Evolutionary conservation across 2,797 vertebrate genomes (phyloP).

Genomic region (Vipera ursinii): DNA sequence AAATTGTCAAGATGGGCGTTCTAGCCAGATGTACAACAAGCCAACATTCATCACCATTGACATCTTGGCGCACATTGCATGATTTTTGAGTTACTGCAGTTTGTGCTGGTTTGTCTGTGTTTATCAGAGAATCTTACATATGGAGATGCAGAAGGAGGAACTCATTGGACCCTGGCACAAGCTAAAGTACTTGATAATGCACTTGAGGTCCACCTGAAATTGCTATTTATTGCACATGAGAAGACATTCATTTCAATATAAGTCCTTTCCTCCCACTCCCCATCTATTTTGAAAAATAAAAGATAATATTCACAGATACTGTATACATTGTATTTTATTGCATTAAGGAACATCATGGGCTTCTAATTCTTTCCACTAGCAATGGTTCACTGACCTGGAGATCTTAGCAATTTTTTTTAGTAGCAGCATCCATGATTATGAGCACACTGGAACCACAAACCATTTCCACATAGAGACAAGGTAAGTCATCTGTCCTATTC

Average conservation of each 20-base stretch:
- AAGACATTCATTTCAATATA: neutral
- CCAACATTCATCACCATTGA: neutral
- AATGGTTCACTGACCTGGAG: conserved; percentile 27
- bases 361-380: conserved; percentile 19
- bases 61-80: neutral
- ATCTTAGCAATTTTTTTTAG: conserved; percentile 28
- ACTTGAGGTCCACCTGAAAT: neutral
- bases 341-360: neutral
- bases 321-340: neutral
- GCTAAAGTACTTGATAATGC: neutral
- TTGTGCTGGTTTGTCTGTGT: neutral
- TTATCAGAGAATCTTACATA: neutral
- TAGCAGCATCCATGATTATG: conserved; percentile 14
- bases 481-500: neutral
- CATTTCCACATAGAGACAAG: conserved; percentile 20
- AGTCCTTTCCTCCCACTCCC: neutral
- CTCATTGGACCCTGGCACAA: neutral
- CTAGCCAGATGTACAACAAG: neutral
- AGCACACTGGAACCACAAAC: conserved; percentile 23
- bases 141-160: neutral
- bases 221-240: neutral
- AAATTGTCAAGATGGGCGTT: neutral
- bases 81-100: neutral
- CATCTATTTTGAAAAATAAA: neutral
- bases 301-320: neutral